Base-by-base conservation (phyloP, 2,888 invertebrate species). In the Dysmachus trigonus region DNA sequence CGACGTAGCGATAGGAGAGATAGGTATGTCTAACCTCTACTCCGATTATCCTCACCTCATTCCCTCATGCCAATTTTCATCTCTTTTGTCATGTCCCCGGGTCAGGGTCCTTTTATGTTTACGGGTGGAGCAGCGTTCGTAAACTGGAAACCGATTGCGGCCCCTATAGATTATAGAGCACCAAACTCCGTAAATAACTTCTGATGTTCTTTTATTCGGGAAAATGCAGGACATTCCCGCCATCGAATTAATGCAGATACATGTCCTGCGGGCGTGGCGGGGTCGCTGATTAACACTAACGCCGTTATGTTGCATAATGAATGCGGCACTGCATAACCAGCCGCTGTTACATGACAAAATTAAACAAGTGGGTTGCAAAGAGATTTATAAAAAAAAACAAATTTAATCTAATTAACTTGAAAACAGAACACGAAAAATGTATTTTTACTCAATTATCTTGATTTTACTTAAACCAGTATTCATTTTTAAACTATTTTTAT, bases 1-100 rank as follows among this genome's bases (percentile, higher is more conserved):
- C 89, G 92, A 87, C 90, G 91, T 62, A 91, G 90, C 88, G 92
- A 91, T 84, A 90, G 92, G 76, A 89, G 92, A 86, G 92, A 92
- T 89, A 90, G 92, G 92, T 92, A 88, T 85, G 35, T 86, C 5
- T n/a, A n/a, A n/a, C 38, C 38, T 10, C 38, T 2, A 35, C 41
- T 18, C 76, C 18, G 33, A 22, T 35, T 76, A 18, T 47, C n/a
- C n/a, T n/a, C n/a, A n/a, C n/a, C n/a, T 38, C 15, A 13, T 13
- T 15, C 38, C 13, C 15, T 15, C 31, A 31, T 5, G 31, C n/a
- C n/a, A n/a, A n/a, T 3, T 71, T 27, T 85, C 53, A 74, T 51
- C 51, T 72, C 15, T 13, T 62, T n/a, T 51, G 5, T 35, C 62
- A 10, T 10, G 30, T 10, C 22, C 30, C 31, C 8, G 72, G 18